Evolutionary conservation across 2,888 invertebrate genomes (phyloP), one percentile per base, ranked within the genome.

Genomic region (Abrostola triplasia): DNA sequence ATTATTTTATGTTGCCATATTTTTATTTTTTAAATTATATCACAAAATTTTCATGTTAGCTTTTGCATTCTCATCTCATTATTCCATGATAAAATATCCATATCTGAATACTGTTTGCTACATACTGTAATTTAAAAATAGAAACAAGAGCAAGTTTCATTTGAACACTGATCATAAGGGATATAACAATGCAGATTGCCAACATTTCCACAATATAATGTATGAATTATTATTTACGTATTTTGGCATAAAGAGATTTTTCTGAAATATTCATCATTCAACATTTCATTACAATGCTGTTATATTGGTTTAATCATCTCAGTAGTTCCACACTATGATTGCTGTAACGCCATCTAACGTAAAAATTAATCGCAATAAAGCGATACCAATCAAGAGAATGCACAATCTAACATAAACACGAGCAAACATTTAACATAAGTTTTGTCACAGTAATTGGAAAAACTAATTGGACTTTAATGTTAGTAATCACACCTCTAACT

Each of bases 401-500:
- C 80, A 84, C 77, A 81, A 73, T 78, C 78, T 75, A 70, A 73
- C 70, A 70, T 69, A 69, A 73, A 67, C 64, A 61, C 59, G 65
- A 65, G 56, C 55, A 57, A 60, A 72, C 54, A 51, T 69, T 68
- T 67, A 68, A 73, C 74, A 74, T 73, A 66, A 65, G 59, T 68
- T 70, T 67, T 61, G 68, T 71, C 76, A 70, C 69, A 78, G 73
- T 80, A 74, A 84, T 82, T 83, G 79, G 70, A 83, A 78, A 80
- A 80, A 80, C 67, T 82, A 82, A 85, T 85, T 81, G 77, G 73
- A 80, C 67, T 70, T 73, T 69, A 76, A 70, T 80, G 72, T 80
- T 79, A 79, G 74, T 79, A 75, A 77, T 77, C 73, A 69, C 69
- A 69, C 48, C 58, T 79, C 77, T 85, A 85, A 87, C 84, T 81